These are phyloP conservation scores for Homarus americanus DNA, from an alignment of 1,140 invertebrate species.

Conservation along the genomic window DNA sequence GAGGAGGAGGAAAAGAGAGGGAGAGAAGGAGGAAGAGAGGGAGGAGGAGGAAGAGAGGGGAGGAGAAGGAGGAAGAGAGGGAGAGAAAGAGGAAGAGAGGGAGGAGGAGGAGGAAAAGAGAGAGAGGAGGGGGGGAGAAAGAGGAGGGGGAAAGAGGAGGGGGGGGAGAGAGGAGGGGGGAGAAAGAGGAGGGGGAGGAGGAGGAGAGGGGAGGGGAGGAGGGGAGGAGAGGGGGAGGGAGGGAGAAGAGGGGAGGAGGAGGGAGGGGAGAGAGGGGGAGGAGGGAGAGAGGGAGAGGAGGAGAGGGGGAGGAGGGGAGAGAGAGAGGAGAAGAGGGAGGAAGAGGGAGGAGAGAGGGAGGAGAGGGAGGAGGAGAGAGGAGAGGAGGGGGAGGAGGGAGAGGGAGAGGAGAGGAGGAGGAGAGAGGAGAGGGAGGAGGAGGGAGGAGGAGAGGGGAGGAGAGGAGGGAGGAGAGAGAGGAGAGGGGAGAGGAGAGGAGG, in stretches of 20 bases:
- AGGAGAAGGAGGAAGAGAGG: neutral
- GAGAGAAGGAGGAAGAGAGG: no score
- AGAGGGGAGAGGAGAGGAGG: no score
- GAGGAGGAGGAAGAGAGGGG: neutral
- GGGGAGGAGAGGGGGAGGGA: neutral
- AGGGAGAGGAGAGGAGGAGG: no score
- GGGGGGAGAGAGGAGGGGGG: neutral
- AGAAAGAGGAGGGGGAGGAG: neutral
- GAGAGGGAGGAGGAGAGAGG: constrained; percentile 20
- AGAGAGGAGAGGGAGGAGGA: no score
- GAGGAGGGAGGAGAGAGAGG: no score
- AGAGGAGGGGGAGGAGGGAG: no score
- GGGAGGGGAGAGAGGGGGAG: neutral
- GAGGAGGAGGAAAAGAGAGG: no score
- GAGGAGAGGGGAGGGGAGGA: neutral
- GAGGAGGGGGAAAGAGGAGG: neutral
- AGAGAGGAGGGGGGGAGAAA: neutral
- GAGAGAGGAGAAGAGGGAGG: neutral
- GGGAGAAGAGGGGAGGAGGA: neutral
- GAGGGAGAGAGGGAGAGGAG: constrained; percentile 11
- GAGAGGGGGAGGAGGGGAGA: neutral
- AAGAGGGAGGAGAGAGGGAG: constrained; percentile 18
- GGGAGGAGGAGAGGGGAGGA: no score
- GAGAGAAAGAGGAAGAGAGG: neutral
- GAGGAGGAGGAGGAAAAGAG: neutral